Base-by-base conservation (phyloP, 1,140 invertebrate genomes). In the Aphelenchoides besseyi region DNA sequence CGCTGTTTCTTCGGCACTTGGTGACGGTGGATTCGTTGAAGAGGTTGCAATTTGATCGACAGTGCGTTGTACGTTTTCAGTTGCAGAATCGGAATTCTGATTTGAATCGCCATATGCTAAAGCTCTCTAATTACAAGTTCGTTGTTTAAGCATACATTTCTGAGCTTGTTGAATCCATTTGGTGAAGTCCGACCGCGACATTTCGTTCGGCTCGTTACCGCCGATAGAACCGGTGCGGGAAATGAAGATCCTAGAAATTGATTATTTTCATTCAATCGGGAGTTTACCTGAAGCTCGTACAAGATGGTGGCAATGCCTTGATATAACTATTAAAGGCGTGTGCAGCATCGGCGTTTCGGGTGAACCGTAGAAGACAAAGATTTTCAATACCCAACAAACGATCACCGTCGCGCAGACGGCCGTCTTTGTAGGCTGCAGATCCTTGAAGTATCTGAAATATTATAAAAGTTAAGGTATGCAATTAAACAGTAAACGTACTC, bases 361-460 rank as follows among this genome's bases (percentile, higher is more conserved):
- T 23, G 32, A 35, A 75, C 3, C 68, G 41, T n/a, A 75, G 66
- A 16, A 75, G 33, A 75, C 73, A 72, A 29, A 71, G 53, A 54
- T 73, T 52, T 41, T 75, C 75, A 30, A 75, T 77, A 28, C 75
- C 74, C n/a, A 70, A 28, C 9, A 75, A 16, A 36, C 74, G 66
- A 68, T 75, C 74, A 36, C 68, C 55, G 18, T 68, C 61, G 12
- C 33, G 67, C 30, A 75, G 59, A n/a, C 75, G 71, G 5, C 74
- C 74, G 37, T 75, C 74, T 55, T 73, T 78, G 76, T 66, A 78
- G 12, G 74, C 74, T 16, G 74, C 74, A 18, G 74, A 75, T 33
- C 74, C 74, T 29, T 78, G 74, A 12, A 75, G 52, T n/a, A 75
- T 67, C 74, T 74, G 28, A 59, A 73, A 48, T n/a, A 41, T 5